A percentile compares a stretch with the other conserved stretches of the same genome.
These are phyloP conservation scores for Paracanthobrama guichenoti DNA, from an alignment of 2,113 vertebrate species.

Conservation along the genomic window DNA sequence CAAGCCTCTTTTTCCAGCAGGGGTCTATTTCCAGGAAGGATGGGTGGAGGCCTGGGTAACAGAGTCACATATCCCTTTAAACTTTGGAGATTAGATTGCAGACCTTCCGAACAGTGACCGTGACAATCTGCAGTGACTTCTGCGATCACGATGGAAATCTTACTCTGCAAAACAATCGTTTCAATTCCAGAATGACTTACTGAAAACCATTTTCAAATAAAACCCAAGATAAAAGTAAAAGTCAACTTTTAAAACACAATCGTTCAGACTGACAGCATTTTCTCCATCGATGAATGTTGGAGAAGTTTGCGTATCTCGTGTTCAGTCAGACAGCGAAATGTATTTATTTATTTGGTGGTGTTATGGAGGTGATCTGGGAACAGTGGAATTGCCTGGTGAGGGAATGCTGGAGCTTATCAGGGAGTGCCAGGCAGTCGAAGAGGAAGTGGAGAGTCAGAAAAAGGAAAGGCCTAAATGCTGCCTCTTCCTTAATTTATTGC, in stretches of 20 bases:
- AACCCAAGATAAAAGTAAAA: background rate
- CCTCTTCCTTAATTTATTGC: slow-evolving; percentile 53
- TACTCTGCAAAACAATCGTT: background rate
- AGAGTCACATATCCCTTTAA: slow-evolving; percentile 51
- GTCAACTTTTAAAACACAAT: slow-evolving; percentile 22
- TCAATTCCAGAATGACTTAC: background rate
- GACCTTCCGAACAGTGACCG: slow-evolving; percentile 13
- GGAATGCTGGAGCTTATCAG: slow-evolving; percentile 72
- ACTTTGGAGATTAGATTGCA: slow-evolving; percentile 38
- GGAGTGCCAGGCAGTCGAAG: slow-evolving; percentile 70
- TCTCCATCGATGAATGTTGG: slow-evolving; percentile 16
- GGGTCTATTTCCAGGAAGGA: slow-evolving; percentile 69
- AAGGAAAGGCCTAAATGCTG: slow-evolving; percentile 65
- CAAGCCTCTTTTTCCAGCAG: slow-evolving; percentile 37
- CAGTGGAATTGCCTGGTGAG: slow-evolving; percentile 62
- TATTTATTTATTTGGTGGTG: slow-evolving; percentile 65
- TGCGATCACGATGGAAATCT: background rate
- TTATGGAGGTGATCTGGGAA: slow-evolving; percentile 69
- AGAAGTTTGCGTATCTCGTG: background rate
- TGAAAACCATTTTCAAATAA: background rate
- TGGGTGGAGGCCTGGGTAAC: slow-evolving; percentile 57
- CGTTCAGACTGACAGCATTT: slow-evolving; percentile 22
- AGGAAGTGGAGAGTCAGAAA: slow-evolving; percentile 73
- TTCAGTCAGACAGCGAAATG: slow-evolving; percentile 47
- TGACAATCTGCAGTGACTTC: background rate